Evolutionary conservation across 2,888 invertebrate genomes (phyloP).

Genomic region (Lumbricus terrestris): DNA sequence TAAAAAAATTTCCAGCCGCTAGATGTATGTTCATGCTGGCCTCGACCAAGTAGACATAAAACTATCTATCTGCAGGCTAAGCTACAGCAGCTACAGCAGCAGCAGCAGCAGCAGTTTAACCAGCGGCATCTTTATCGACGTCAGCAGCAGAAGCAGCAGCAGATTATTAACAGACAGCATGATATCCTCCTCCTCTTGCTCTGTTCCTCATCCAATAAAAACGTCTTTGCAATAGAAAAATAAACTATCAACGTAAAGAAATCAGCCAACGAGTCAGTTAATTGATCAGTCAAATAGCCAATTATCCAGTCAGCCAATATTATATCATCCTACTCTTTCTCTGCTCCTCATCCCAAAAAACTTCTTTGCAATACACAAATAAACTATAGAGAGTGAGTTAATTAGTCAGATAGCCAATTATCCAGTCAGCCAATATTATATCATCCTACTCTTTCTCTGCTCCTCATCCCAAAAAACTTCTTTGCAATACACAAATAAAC

Average conservation of each 20-base stretch:
- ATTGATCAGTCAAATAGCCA: neutral
- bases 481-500: too few species aligned
- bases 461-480: too few species aligned
- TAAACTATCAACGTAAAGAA: neutral
- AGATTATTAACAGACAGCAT: neutral
- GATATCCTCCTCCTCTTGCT: neutral
- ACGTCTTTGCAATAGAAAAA: neutral
- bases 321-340: too few species aligned
- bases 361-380: too few species aligned
- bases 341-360: too few species aligned
- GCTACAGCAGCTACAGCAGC: neutral
- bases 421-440: too few species aligned
- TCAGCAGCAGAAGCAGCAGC: too few species aligned
- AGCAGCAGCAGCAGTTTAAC: neutral
- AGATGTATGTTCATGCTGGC: neutral
- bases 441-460: too few species aligned
- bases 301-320: too few species aligned
- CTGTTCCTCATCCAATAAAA: neutral
- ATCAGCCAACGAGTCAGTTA: neutral
- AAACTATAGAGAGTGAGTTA: too few species aligned
- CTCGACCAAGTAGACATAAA: neutral
- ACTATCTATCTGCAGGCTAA: neutral
- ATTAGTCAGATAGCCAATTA: too few species aligned
- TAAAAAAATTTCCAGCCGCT: neutral
- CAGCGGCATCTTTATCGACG: neutral